A percentile compares a stretch with the other conserved stretches of the same genome.
These are phyloP conservation scores for Pangasius macronema DNA, from an alignment of 2,797 vertebrate genomes.

Conservation along the genomic window DNA sequence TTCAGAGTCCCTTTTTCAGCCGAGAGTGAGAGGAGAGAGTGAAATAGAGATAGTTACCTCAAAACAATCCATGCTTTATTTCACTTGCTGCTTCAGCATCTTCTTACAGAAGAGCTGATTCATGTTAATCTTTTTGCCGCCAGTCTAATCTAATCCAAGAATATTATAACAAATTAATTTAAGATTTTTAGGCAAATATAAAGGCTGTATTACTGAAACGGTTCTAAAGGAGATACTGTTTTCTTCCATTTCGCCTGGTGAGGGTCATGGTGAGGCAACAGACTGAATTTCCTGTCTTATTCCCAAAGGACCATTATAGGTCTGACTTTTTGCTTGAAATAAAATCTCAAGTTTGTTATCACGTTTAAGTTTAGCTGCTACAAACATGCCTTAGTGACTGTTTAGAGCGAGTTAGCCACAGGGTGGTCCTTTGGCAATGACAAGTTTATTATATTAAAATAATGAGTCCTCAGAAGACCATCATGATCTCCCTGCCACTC, in stretches of 20 bases:
- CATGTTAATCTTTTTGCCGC: neutral
- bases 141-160: neutral
- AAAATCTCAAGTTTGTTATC: neutral
- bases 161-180: neutral
- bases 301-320: neutral
- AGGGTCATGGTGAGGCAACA: neutral
- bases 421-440: neutral
- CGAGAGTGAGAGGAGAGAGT: neutral
- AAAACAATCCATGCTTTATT: constrained; percentile 55
- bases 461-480: constrained; percentile 1
- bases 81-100: constrained; percentile 25
- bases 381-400: neutral
- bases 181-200: neutral
- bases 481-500: constrained; percentile 12
- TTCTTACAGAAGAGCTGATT: neutral
- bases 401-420: neutral
- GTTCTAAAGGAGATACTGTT: neutral
- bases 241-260: neutral
- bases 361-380: neutral
- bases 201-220: too few species aligned
- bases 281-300: neutral
- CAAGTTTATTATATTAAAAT: constrained; percentile 21
- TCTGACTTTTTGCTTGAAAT: neutral
- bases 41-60: constrained; percentile 16
- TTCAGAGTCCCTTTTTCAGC: constrained; percentile 36